These are phyloP conservation scores for Xylocampa areola DNA, from an alignment of 2,888 invertebrate species.

Conservation along the genomic window DNA sequence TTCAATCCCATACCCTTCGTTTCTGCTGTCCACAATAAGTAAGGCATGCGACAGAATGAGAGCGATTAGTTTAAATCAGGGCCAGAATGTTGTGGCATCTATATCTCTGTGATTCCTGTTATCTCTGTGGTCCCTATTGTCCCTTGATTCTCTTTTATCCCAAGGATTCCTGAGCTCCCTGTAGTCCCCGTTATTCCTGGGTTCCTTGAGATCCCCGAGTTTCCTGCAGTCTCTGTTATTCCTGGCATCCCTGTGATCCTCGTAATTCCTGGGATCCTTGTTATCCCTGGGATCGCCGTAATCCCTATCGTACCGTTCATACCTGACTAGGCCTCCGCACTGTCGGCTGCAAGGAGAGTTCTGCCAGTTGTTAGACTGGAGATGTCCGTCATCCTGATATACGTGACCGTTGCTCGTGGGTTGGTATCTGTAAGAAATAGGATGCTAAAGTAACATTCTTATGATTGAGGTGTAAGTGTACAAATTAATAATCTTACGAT, in stretches of 20 bases:
- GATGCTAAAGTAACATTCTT: background rate
- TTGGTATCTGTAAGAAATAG: constrained; percentile 61
- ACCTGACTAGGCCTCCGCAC: constrained; percentile 86
- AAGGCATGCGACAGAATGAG: constrained; percentile 73
- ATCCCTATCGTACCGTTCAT: constrained; percentile 53
- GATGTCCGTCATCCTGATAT: constrained; percentile 66
- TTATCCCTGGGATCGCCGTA: too few relatives aligned
- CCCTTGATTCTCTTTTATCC: too few relatives aligned
- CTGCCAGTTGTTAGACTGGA: constrained; percentile 74
- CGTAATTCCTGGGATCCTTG: too few relatives aligned
- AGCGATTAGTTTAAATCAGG: constrained; percentile 70
- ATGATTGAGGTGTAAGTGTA: background rate
- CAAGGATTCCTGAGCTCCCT: too few relatives aligned
- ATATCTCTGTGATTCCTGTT: constrained; percentile 28
- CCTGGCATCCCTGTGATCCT: too few relatives aligned
- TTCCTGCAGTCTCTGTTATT: too few relatives aligned
- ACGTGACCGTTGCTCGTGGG: constrained; percentile 62
- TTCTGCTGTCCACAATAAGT: constrained; percentile 68
- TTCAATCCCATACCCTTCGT: constrained; percentile 71
- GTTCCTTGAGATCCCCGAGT: too few relatives aligned
- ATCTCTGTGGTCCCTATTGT: too few relatives aligned
- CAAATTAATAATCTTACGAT: too few relatives aligned
- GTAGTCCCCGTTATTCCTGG: too few relatives aligned
- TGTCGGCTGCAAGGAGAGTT: constrained; percentile 81
- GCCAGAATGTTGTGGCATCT: constrained; percentile 76